Evolutionary conservation across 1,140 invertebrate genomes (phyloP).

Genomic region (Aphaenogaster rudis): DNA sequence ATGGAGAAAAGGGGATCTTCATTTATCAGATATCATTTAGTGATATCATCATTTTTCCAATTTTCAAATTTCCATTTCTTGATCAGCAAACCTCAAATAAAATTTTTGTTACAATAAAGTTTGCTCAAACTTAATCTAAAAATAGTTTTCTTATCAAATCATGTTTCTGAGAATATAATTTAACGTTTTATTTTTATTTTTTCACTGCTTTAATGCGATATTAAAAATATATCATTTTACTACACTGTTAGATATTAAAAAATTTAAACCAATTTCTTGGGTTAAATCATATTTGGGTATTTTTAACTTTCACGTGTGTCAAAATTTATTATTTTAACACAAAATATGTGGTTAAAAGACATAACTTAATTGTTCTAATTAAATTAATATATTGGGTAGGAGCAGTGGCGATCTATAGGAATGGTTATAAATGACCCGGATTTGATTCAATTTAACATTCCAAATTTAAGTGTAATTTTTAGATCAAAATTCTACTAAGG

Average conservation of each 20-base stretch:
- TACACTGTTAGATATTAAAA: too few species aligned
- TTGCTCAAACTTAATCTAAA: not conserved
- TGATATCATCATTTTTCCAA: not conserved
- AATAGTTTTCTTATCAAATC: not conserved
- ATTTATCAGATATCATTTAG: slow-evolving; percentile 5
- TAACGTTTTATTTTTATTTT: not conserved
- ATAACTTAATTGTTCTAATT: too few species aligned
- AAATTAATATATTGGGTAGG: too few species aligned
- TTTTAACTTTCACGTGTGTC: too few species aligned
- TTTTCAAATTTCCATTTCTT: slow-evolving; percentile 15
- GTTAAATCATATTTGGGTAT: too few species aligned
- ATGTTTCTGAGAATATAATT: not conserved
- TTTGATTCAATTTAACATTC: too few species aligned
- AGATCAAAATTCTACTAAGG: not conserved
- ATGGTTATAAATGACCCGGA: too few species aligned
- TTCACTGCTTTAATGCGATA: not conserved
- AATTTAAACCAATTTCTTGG: too few species aligned
- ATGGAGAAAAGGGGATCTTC: not conserved
- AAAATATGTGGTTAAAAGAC: too few species aligned
- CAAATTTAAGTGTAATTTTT: not conserved
- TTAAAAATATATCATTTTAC: not conserved
- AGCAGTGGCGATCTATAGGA: too few species aligned
- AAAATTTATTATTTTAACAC: too few species aligned
- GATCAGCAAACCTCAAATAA: not conserved
- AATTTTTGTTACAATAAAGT: not conserved